phyloP scores from a whole-genome alignment of 2,113 vertebrate genomes.

The Seriola rivoliana region DNA sequence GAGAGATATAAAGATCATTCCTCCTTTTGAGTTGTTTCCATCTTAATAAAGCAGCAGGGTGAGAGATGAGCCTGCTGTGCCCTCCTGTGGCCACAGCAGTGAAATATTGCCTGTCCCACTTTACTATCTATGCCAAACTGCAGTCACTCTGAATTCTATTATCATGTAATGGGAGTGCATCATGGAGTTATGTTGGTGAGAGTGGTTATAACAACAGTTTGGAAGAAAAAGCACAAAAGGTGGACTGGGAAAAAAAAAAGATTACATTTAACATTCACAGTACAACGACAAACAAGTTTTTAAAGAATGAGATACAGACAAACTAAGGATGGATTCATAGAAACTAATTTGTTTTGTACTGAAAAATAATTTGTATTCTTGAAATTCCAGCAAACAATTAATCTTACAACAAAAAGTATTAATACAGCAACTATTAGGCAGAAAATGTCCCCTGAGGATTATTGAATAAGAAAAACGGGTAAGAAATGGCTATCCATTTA shows the following conservation, averaged over 20 bases:
- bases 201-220: constrained; percentile 4
- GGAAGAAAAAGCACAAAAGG: background rate
- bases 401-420: constrained; percentile 15
- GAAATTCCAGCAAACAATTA: background rate
- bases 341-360: constrained; percentile 3
- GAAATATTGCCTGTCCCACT: constrained; percentile 58
- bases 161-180: constrained; percentile 25
- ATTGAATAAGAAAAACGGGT: constrained; percentile 19
- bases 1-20: constrained; percentile 60
- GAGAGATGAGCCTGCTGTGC: constrained; percentile 81
- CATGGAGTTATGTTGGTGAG: background rate
- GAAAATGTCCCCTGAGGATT: constrained; percentile 30
- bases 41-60: constrained; percentile 68
- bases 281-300: background rate
- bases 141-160: constrained; percentile 46
- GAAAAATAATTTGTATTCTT: background rate
- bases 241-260: background rate
- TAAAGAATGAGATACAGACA: background rate
- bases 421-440: background rate
- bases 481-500: constrained; percentile 5
- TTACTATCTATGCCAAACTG: constrained; percentile 54
- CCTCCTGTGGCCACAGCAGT: constrained; percentile 82
- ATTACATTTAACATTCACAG: background rate
- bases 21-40: constrained; percentile 56
- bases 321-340: background rate